A percentile compares a stretch with the other conserved stretches of the same genome.
Evolutionary conservation across 2,113 vertebrate genomes (phyloP).

Genomic region (Oncorhynchus clarkii): DNA sequence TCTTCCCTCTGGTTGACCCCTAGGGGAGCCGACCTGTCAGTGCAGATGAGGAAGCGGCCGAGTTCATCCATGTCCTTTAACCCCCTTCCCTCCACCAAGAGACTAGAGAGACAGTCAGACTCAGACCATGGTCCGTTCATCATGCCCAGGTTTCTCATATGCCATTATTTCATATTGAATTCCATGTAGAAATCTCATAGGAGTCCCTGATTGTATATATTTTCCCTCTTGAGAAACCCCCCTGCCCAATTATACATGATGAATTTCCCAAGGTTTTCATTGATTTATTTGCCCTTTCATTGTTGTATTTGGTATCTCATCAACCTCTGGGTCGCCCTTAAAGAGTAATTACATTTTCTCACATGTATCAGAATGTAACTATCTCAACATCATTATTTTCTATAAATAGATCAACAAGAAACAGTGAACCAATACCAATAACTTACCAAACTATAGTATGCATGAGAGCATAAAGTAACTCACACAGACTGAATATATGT

Average conservation of each 20-base stretch:
- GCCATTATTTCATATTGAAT: background rate
- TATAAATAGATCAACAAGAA: background rate
- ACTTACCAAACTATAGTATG: background rate
- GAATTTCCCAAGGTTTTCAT: background rate
- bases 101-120: background rate
- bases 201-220: background rate
- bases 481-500: background rate
- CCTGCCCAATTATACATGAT: background rate
- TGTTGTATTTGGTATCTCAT: background rate
- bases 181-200: background rate
- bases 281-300: background rate
- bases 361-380: background rate
- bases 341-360: background rate
- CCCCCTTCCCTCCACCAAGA: background rate
- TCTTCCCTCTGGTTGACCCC: background rate
- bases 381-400: background rate
- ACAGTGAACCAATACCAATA: background rate
- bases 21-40: slow-evolving; percentile 1
- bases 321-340: background rate
- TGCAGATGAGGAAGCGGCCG: background rate
- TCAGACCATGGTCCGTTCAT: background rate
- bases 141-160: background rate
- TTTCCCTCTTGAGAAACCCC: too few relatives aligned
- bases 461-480: background rate
- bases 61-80: background rate